These are phyloP conservation scores for Dipus sagitta DNA, from an alignment of 2,797 vertebrate genomes.

Conservation along the genomic window DNA sequence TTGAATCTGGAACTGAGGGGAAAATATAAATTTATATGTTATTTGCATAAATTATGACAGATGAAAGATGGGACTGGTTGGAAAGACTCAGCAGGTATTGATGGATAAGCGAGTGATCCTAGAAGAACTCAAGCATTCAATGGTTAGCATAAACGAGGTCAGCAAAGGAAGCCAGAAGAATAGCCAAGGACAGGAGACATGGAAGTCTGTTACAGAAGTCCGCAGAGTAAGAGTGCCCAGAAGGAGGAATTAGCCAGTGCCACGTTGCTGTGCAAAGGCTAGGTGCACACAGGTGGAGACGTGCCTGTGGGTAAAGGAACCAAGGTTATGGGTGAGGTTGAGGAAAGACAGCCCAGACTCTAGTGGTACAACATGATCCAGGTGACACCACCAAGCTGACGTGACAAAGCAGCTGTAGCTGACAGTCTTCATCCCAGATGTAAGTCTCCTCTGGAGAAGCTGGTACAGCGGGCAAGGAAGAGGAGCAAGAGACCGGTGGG, in stretches of 20 bases:
- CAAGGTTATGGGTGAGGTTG: neutral
- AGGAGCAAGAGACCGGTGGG: neutral
- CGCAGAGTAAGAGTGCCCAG: neutral
- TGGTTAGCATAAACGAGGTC: slow-evolving; percentile 10
- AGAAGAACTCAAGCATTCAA: neutral
- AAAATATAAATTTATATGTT: neutral
- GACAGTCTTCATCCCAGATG: neutral
- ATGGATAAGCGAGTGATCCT: neutral
- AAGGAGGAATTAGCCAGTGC: neutral
- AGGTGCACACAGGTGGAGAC: neutral
- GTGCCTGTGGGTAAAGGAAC: neutral
- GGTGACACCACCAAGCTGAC: neutral
- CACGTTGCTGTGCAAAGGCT: neutral
- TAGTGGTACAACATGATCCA: neutral
- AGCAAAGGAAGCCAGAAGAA: neutral
- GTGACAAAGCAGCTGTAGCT: neutral
- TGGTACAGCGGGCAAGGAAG: neutral
- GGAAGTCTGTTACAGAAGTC: neutral
- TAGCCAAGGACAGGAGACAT: neutral
- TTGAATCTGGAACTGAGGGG: slow-evolving; percentile 5
- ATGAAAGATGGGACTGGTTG: neutral
- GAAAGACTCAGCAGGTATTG: neutral
- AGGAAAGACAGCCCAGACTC: neutral
- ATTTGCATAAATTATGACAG: neutral
- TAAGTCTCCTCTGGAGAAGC: neutral